phyloP scores from a whole-genome alignment of 2,888 invertebrate genomes.

The Phlogophora meticulosa region DNA sequence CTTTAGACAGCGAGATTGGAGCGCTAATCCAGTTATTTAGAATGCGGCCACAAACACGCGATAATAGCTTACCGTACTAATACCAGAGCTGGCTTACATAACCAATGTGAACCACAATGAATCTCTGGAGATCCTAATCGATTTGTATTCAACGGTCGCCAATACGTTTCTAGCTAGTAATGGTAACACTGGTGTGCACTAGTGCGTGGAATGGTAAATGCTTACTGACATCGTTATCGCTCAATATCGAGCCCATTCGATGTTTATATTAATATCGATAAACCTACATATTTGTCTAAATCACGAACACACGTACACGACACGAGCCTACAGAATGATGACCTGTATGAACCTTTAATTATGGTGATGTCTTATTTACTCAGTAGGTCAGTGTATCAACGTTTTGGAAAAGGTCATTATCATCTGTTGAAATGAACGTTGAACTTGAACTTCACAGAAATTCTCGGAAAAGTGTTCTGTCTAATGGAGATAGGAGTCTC shows the following conservation, averaged over 20 bases:
- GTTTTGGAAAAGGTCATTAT: constrained; percentile 20
- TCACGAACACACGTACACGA: no score
- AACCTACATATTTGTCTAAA: constrained; percentile 28
- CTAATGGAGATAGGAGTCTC: neutral
- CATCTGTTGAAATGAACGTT: constrained; percentile 1
- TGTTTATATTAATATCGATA: constrained; percentile 43
- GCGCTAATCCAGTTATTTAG: constrained; percentile 24
- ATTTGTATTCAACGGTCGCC: constrained; percentile 48
- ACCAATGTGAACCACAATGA: constrained; percentile 52
- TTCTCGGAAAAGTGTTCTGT: neutral
- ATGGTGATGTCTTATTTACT: constrained; percentile 26
- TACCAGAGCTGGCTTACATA: constrained; percentile 63
- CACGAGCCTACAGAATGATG: neutral
- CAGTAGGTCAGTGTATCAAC: neutral
- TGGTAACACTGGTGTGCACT: constrained; percentile 41
- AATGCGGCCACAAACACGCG: constrained; percentile 32
- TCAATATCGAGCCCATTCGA: constrained; percentile 37
- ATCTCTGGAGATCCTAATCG: constrained; percentile 57
- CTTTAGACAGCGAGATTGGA: constrained; percentile 10
- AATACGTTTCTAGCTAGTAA: constrained; percentile 47
- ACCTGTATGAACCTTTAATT: constrained; percentile 8
- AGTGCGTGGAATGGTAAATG: constrained; percentile 51
- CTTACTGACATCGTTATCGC: constrained; percentile 54
- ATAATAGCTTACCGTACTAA: constrained; percentile 43
- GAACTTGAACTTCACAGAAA: no score